phyloP scores from a whole-genome alignment of 1,140 invertebrate species.

The Lasioglossum baleicum region DNA sequence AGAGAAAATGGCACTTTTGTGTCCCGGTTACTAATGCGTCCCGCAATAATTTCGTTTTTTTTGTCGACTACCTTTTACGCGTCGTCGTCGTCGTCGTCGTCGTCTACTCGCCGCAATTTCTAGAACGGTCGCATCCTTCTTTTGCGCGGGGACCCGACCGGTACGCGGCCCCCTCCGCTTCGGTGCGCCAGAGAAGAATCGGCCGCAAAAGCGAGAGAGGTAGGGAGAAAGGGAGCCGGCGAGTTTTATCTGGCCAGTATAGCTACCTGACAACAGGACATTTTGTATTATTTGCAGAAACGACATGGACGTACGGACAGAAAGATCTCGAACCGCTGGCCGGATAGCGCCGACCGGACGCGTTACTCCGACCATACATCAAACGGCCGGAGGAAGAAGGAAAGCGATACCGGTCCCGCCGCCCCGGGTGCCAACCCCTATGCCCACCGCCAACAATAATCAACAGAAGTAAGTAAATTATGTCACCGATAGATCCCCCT shows the following conservation, averaged over 20 bases:
- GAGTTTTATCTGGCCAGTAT: background rate
- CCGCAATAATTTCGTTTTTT: slow-evolving; percentile 53
- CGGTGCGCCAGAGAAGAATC: background rate
- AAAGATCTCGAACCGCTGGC: slow-evolving; percentile 74
- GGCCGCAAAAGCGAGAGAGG: background rate
- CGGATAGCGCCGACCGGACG: slow-evolving; percentile 75
- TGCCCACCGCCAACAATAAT: slow-evolving; percentile 75
- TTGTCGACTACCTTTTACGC: slow-evolving; percentile 46
- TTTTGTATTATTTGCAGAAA: slow-evolving; percentile 57
- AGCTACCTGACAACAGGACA: slow-evolving; percentile 9
- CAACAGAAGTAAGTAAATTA: slow-evolving; percentile 70
- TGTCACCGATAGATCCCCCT: background rate
- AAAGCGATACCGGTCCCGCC: slow-evolving; percentile 78
- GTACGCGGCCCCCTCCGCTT: background rate
- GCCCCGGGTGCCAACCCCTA: slow-evolving; percentile 77
- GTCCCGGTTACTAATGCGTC: slow-evolving; percentile 52
- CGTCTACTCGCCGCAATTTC: slow-evolving; percentile 23
- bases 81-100: background rate
- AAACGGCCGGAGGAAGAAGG: slow-evolving; percentile 71
- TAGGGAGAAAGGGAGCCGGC: background rate
- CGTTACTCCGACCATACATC: slow-evolving; percentile 74
- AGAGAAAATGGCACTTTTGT: slow-evolving; percentile 65
- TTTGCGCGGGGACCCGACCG: background rate
- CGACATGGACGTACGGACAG: slow-evolving; percentile 74
- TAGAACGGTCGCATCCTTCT: background rate